Percentiles rank a stretch among this genome's conserved stretches.
phyloP scores from a whole-genome alignment of 2,888 invertebrate genomes.

The Acheta domesticus region DNA sequence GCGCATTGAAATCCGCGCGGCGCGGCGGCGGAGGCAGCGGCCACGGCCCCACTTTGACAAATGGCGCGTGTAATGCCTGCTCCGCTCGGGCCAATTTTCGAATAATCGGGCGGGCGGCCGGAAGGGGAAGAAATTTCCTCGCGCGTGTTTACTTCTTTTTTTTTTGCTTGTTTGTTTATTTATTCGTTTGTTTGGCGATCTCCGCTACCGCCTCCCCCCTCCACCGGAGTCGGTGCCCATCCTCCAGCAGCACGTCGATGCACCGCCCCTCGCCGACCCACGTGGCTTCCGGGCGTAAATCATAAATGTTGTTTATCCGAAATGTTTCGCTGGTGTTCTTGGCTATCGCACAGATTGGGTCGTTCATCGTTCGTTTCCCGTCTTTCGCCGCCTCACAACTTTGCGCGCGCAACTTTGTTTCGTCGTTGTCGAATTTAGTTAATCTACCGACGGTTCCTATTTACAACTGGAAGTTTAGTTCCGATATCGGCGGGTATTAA shows the following conservation, averaged over 20 bases:
- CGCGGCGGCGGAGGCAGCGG: background rate
- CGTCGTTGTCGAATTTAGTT: background rate
- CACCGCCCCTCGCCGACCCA: too few species aligned
- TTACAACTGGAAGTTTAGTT: background rate
- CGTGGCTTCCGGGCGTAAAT: background rate
- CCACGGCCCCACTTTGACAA: background rate
- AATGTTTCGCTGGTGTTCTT: background rate
- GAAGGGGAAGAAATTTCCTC: background rate
- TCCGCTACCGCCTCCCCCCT: too few species aligned
- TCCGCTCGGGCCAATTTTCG: background rate
- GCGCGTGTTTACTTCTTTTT: background rate
- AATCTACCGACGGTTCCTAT: background rate
- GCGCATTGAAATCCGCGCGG: background rate
- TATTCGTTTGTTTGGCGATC: too few species aligned
- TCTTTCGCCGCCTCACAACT: background rate
- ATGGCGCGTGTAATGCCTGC: background rate
- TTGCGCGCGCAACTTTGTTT: background rate
- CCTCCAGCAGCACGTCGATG: too few species aligned
- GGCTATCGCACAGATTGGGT: background rate
- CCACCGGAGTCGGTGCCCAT: too few species aligned
- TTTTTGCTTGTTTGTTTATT: background rate
- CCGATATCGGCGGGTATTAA: background rate
- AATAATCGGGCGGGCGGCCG: too few species aligned
- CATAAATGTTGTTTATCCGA: background rate
- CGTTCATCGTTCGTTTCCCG: background rate